A percentile compares a stretch with the other conserved stretches of the same genome.
Evolutionary conservation across 35 echinoderm and acorn worm species (phyloP).

Genomic region (Eucidaris tribuloides): DNA sequence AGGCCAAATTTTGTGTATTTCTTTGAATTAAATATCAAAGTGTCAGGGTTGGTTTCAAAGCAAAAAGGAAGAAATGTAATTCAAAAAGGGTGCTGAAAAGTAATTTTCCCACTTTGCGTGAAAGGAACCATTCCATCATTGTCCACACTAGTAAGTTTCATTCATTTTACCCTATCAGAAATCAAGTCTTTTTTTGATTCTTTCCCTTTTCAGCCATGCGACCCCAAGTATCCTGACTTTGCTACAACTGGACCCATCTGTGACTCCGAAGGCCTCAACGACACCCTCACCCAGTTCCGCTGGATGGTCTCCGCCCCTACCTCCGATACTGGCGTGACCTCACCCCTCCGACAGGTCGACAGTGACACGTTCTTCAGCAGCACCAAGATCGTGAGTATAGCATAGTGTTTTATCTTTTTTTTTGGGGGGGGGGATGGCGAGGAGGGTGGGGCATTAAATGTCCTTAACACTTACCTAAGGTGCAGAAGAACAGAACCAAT

Average conservation of each 20-base stretch:
- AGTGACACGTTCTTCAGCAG: slow-evolving; percentile 99
- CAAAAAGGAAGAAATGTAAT: no score
- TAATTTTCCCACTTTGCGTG: no score
- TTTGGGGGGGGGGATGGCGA: neutral
- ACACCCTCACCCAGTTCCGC: slow-evolving; percentile 88
- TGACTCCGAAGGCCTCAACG: slow-evolving; percentile 72
- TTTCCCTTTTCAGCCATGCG: slow-evolving; percentile 70
- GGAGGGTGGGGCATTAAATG: neutral
- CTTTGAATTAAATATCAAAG: no score
- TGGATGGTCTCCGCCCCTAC: slow-evolving; percentile 96
- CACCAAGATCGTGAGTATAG: slow-evolving; percentile 71
- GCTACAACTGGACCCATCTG: slow-evolving; percentile 87
- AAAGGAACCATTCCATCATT: no score
- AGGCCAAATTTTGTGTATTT: no score
- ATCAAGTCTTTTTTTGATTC: no score
- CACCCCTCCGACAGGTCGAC: slow-evolving; percentile 72
- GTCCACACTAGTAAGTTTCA: no score
- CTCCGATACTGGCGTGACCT: slow-evolving; percentile 73
- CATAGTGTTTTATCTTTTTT: neutral
- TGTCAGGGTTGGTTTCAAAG: no score
- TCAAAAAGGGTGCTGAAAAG: no score
- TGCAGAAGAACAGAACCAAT: no score
- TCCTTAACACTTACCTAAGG: no score
- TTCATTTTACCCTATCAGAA: no score
- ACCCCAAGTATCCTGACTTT: slow-evolving; percentile 96